Evolutionary conservation across 2,797 vertebrate species (phyloP).

Genomic region (Muscicapa comitata): DNA sequence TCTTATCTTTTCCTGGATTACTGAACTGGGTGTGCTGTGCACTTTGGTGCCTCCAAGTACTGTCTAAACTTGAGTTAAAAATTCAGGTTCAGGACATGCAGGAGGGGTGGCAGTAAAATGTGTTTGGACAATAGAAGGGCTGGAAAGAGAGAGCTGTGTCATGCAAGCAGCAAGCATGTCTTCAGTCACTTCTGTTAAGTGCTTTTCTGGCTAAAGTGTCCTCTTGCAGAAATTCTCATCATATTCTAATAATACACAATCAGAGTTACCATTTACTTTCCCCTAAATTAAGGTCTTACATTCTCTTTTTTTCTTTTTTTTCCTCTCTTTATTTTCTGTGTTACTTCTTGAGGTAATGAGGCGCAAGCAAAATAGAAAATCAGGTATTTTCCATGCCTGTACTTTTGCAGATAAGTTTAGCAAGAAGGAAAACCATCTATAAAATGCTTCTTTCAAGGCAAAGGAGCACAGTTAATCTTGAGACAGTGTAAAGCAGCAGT

Average conservation of each 20-base stretch:
- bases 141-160: neutral
- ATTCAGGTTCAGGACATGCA: neutral
- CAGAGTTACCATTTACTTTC: neutral
- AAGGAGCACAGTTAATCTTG: neutral
- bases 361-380: neutral
- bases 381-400: neutral
- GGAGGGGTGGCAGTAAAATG: neutral
- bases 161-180: neutral
- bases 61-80: neutral
- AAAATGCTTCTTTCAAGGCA: neutral
- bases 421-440: neutral
- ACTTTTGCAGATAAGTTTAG: neutral
- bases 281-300: neutral
- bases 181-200: neutral
- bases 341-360: neutral
- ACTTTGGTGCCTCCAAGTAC: neutral
- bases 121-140: neutral
- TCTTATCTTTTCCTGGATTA: neutral
- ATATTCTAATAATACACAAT: neutral
- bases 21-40: neutral
- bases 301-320: neutral
- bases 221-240: neutral
- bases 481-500: neutral
- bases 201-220: slow-evolving; percentile 2
- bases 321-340: neutral